These are phyloP conservation scores for Suillia variegata DNA, from an alignment of 2,888 invertebrate species.

Conservation along the genomic window DNA sequence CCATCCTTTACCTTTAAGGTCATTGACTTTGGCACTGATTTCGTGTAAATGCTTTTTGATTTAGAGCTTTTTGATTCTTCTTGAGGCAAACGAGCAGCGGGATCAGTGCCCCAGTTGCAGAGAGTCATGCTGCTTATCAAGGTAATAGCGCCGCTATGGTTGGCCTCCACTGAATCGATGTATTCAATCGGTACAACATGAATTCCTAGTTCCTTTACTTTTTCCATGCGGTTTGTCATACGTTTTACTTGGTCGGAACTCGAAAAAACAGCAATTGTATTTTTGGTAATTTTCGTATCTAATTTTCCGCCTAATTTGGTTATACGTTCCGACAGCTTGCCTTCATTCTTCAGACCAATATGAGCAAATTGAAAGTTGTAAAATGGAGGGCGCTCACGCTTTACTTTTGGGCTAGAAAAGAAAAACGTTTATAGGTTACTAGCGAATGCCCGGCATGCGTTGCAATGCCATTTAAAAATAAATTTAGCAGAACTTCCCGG, in stretches of 20 bases:
- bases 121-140: slow-evolving; percentile 75
- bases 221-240: slow-evolving; percentile 68
- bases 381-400: slow-evolving; percentile 71
- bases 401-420: slow-evolving; percentile 66
- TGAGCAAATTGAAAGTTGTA: slow-evolving; percentile 80
- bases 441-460: too few species aligned
- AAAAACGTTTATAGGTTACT: too few species aligned
- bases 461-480: too few species aligned
- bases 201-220: slow-evolving; percentile 71
- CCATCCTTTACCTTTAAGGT: slow-evolving; percentile 80
- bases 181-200: slow-evolving; percentile 83
- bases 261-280: slow-evolving; percentile 78
- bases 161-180: slow-evolving; percentile 70
- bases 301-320: slow-evolving; percentile 78
- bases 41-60: slow-evolving; percentile 68
- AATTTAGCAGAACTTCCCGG: too few species aligned
- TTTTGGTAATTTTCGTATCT: slow-evolving; percentile 67
- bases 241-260: slow-evolving; percentile 72
- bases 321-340: slow-evolving; percentile 72
- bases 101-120: slow-evolving; percentile 82
- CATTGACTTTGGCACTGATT: slow-evolving; percentile 66
- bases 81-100: slow-evolving; percentile 52
- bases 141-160: slow-evolving; percentile 66
- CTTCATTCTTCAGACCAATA: slow-evolving; percentile 66
- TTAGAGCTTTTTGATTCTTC: slow-evolving; percentile 67